phyloP scores from a whole-genome alignment of 2,888 invertebrate species.

The Steromphala cineraria region DNA sequence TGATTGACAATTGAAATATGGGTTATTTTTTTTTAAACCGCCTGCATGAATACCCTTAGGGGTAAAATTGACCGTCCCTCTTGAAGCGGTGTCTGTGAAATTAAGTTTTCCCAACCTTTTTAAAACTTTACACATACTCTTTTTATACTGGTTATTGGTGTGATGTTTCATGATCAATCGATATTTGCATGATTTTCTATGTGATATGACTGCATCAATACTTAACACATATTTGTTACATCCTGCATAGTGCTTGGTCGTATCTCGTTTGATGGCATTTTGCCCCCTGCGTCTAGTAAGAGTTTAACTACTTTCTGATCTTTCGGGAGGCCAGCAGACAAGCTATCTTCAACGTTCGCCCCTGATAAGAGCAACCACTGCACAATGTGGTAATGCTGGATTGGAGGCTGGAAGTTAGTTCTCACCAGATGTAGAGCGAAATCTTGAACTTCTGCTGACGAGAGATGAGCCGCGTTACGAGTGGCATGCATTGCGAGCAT shows the following conservation, averaged over 20 bases:
- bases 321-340: constrained; percentile 66
- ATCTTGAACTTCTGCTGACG: constrained; percentile 76
- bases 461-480: constrained; percentile 78
- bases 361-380: constrained; percentile 83
- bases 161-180: too few relatives aligned
- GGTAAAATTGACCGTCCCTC: too few relatives aligned
- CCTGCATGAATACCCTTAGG: too few relatives aligned
- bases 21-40: too few relatives aligned
- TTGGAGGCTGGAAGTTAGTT: constrained; percentile 67
- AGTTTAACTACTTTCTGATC: constrained; percentile 78
- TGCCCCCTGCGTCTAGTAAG: constrained; percentile 93
- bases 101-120: too few relatives aligned
- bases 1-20: too few relatives aligned
- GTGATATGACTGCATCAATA: too few relatives aligned
- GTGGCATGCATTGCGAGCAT: constrained; percentile 80
- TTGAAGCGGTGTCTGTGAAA: too few relatives aligned
- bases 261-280: constrained; percentile 90
- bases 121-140: too few relatives aligned
- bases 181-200: too few relatives aligned
- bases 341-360: constrained; percentile 69
- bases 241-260: constrained; percentile 81
- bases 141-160: too few relatives aligned
- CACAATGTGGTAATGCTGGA: constrained; percentile 80
- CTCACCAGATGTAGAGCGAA: constrained; percentile 77
- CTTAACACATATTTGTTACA: too few relatives aligned